phyloP scores from a whole-genome alignment of 2,797 vertebrate genomes.

The Megaceryle alcyon region DNA sequence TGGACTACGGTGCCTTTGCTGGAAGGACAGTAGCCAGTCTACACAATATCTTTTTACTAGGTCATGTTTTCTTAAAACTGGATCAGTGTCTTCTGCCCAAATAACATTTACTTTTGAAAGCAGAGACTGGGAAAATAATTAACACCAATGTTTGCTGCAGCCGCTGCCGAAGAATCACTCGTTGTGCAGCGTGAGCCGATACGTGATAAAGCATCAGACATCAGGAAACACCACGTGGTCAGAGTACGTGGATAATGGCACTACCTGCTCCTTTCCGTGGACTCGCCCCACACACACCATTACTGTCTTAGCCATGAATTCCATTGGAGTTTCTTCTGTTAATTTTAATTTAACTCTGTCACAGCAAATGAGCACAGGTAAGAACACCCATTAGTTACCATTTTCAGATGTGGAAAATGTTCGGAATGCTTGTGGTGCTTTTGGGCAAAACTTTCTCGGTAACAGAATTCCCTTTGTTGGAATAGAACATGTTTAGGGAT shows the following conservation, averaged over 20 bases:
- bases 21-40: background rate
- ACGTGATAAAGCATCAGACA: slow-evolving; percentile 78
- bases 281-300: slow-evolving; percentile 79
- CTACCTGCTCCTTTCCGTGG: slow-evolving; percentile 86
- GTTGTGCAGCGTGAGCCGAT: slow-evolving; percentile 84
- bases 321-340: slow-evolving; percentile 82
- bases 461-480: background rate
- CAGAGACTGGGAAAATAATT: background rate
- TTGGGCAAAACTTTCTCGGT: background rate
- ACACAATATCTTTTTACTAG: background rate
- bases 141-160: slow-evolving; percentile 58
- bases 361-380: slow-evolving; percentile 80
- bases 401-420: background rate
- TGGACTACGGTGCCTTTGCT: background rate
- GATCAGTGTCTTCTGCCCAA: background rate
- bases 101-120: background rate
- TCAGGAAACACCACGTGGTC: slow-evolving; percentile 69
- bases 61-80: background rate
- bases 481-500: background rate
- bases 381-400: background rate
- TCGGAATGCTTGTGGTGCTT: background rate
- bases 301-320: slow-evolving; percentile 86
- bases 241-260: slow-evolving; percentile 71
- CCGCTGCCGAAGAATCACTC: slow-evolving; percentile 71
- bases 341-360: slow-evolving; percentile 90